These are phyloP conservation scores for Leptopilina myrica DNA, from an alignment of 2,888 invertebrate species.

Conservation along the genomic window DNA sequence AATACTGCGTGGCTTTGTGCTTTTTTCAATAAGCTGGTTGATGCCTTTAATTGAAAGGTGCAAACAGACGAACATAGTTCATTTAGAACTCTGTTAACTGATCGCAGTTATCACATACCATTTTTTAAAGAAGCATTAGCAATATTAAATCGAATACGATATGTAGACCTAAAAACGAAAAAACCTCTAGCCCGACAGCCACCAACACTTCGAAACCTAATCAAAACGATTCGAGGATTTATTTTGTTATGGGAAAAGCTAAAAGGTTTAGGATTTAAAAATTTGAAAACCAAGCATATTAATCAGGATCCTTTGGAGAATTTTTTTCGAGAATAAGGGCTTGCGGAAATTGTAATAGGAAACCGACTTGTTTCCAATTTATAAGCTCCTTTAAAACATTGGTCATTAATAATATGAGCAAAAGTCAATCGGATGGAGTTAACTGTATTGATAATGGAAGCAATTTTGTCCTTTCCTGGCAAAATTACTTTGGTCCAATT, in stretches of 20 bases:
- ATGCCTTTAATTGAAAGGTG: conserved; percentile 29
- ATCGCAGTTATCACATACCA: background rate
- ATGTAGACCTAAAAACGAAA: conserved; percentile 2
- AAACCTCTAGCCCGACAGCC: background rate
- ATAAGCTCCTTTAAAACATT: conserved; percentile 19
- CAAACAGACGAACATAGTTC: background rate
- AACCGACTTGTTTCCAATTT: conserved; percentile 24
- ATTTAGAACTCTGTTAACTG: background rate
- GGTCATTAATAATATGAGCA: conserved; percentile 38
- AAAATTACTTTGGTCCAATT: background rate
- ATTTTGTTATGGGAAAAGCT: conserved; percentile 15
- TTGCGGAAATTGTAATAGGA: conserved; percentile 21
- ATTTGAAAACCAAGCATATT: conserved; percentile 22
- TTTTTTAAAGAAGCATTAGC: background rate
- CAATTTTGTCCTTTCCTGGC: background rate
- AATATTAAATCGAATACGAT: background rate
- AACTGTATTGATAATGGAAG: background rate
- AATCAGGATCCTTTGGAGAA: conserved; percentile 41
- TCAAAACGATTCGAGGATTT: conserved; percentile 29
- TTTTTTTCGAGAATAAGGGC: conserved; percentile 39
- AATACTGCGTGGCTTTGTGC: conserved; percentile 3
- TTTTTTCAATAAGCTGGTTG: conserved; percentile 33
- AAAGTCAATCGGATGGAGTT: background rate
- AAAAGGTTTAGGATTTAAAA: conserved; percentile 22
- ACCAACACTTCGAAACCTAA: conserved; percentile 42